Base-by-base conservation (phyloP, 2,888 invertebrate species). In the Branchinecta sandiegonensis region DNA sequence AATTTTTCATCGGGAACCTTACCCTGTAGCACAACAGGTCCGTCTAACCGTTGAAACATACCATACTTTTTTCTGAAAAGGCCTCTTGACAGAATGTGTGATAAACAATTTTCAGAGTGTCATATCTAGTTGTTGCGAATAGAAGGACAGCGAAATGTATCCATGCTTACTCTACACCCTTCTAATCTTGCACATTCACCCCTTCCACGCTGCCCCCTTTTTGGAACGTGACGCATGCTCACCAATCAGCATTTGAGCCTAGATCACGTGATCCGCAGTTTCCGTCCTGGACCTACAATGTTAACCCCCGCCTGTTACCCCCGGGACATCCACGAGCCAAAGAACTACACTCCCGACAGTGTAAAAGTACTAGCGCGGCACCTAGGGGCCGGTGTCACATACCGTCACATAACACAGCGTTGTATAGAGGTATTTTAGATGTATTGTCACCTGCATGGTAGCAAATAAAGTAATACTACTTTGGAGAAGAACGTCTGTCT, bases 351-450 rank as follows among this genome's bases (percentile, higher is more conserved):
- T 56, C 63, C 14, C 63, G 63, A 23, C 63, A 17, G 63, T 56
- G 63, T 23, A 56, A 56, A 56, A 23, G 63, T 11, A 56, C 63
- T 56, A 56, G 12, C 63, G 23, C 63, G 37, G 37, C 37, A 56
- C n/a, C 63, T 56, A 56, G 63, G 63, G 63, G 63, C n/a, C 63
- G 63, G 11, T 56, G 63, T 9, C 63, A 56, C 23, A 56, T 56
- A n/a, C 63, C 63, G 9, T n/a, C 63, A 56, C 63, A 56, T 56
- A 56, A 56, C 63, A 56, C 63, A 17, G 63, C 63, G 23, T 23
- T 56, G 8, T 56, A 17, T 56, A 56, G 63, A 56, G 63, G 63
- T 56, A 56, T 56, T 56, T 9, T 56, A 56, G 63, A 8, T 56
- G 63, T 56, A 56, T 56, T 23, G 37, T 37, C 37, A 37, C 37